phyloP scores from a whole-genome alignment of 1,140 invertebrate genomes.

The Drosophila grimshawi region DNA sequence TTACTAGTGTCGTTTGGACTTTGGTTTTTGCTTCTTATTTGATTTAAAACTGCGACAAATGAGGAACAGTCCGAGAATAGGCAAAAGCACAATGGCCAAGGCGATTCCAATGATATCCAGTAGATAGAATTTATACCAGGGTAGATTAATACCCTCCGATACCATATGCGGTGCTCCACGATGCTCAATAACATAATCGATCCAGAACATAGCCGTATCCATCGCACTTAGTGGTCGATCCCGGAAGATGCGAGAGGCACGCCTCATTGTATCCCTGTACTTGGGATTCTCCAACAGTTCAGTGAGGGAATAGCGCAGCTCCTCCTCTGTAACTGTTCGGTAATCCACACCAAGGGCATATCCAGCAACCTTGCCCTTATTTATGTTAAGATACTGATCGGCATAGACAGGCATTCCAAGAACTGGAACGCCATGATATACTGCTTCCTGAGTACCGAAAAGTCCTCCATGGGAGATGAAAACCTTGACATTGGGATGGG shows the following conservation, averaged over 20 bases:
- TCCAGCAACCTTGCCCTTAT: slow-evolving; percentile 45
- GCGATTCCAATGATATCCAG: slow-evolving; percentile 85
- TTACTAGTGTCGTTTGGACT: slow-evolving; percentile 48
- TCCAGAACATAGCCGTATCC: slow-evolving; percentile 87
- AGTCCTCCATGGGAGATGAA: slow-evolving; percentile 88
- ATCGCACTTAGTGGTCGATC: slow-evolving; percentile 86
- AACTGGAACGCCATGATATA: slow-evolving; percentile 87
- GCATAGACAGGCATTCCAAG: slow-evolving; percentile 87
- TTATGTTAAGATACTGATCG: slow-evolving; percentile 85
- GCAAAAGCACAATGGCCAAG: slow-evolving; percentile 30
- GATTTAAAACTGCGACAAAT: slow-evolving; percentile 30
- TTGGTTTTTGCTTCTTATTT: slow-evolving; percentile 7
- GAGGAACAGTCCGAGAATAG: slow-evolving; percentile 25
- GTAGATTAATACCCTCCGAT: slow-evolving; percentile 85
- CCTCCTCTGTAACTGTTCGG: slow-evolving; percentile 65
- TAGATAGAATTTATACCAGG: slow-evolving; percentile 87
- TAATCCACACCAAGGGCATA: slow-evolving; percentile 65
- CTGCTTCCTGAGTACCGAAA: slow-evolving; percentile 87
- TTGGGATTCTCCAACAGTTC: slow-evolving; percentile 85
- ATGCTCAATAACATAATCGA: slow-evolving; percentile 87
- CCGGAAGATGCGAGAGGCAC: slow-evolving; percentile 85
- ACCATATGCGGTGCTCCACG: slow-evolving; percentile 86
- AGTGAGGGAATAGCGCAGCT: slow-evolving; percentile 77
- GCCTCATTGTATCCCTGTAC: slow-evolving; percentile 81
- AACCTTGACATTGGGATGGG: slow-evolving; percentile 86